Base-by-base conservation (phyloP, 2,797 vertebrate genomes). In the Semaprochilodus insignis region DNA sequence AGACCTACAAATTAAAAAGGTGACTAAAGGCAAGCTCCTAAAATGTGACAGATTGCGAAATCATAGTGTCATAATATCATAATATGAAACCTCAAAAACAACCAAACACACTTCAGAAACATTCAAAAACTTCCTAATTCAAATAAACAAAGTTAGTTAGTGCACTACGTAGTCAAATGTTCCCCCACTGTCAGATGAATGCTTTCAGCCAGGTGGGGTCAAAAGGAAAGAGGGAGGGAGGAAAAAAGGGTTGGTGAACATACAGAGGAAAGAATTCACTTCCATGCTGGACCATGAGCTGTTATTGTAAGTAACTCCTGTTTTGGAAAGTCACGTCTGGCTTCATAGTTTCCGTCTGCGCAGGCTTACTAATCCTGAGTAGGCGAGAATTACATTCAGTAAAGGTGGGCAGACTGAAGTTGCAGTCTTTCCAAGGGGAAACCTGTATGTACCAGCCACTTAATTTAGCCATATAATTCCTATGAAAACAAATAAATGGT, bases 251-350 rank as follows among this genome's bases (percentile, higher is more conserved):
- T 40, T 44, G 57, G 19, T 74, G 62, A 60, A 83, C 74, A 77
- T 77, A 72, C 51, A 79, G 70, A 63, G 77, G 63, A 83, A 87
- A 76, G 51, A 87, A 87, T 78, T 75, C 57, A 83, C 78, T 71
- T 84, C 72, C 80, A 84, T 52, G 44, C 54, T 81, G 76, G 65
- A 76, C 23, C 15, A 27, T 78, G 31, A 23, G n/a, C 44, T 83
- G 69, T 86, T 74, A 57, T 79, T 84, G 6, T 63, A 78, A 82
- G 74, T 60, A 23, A 27, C 36, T 80, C 51, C 51, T 85, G 72
- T 87, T 87, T 87, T 87, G 77, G 83, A 85, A 87, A 87, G 78
- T 36, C 48, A 13, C 34, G 63, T 71, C 66, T 70, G 52, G 71
- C 11, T 70, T 78, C 54, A 83, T 74, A 83, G 74, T 80, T 87